Evolutionary conservation across 2,888 invertebrate species (phyloP).

Genomic region (Drosophila aldrichi): DNA sequence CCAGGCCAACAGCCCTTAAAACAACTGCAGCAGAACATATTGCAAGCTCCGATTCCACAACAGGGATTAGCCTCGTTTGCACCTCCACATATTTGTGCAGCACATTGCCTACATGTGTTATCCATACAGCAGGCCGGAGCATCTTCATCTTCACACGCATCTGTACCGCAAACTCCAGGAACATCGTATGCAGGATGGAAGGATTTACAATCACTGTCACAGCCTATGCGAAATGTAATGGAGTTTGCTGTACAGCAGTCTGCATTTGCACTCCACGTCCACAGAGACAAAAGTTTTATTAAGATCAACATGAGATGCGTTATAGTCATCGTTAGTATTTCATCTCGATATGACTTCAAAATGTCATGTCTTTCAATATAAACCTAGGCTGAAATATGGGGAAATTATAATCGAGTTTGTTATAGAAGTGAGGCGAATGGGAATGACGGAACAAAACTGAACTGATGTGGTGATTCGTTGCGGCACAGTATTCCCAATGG

Average conservation of each 20-base stretch:
- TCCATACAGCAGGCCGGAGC: too few species aligned
- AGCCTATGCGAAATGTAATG: too few species aligned
- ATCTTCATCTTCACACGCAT: too few species aligned
- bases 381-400: neutral
- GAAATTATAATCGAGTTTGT: neutral
- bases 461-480: too few species aligned
- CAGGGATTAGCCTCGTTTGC: neutral
- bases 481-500: too few species aligned
- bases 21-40: neutral
- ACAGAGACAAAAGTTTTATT: neutral
- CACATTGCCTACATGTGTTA: too few species aligned
- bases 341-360: too few species aligned
- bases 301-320: neutral
- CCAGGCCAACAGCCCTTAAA: rapidly evolving
- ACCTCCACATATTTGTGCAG: neutral
- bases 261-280: neutral
- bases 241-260: too few species aligned
- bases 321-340: neutral
- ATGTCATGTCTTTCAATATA: neutral
- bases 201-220: too few species aligned
- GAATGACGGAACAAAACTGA: neutral
- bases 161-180: too few species aligned
- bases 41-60: neutral
- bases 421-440: neutral
- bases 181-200: too few species aligned